These are phyloP conservation scores for Gryllus bimaculatus DNA, from an alignment of 1,140 invertebrate genomes.

Conservation along the genomic window DNA sequence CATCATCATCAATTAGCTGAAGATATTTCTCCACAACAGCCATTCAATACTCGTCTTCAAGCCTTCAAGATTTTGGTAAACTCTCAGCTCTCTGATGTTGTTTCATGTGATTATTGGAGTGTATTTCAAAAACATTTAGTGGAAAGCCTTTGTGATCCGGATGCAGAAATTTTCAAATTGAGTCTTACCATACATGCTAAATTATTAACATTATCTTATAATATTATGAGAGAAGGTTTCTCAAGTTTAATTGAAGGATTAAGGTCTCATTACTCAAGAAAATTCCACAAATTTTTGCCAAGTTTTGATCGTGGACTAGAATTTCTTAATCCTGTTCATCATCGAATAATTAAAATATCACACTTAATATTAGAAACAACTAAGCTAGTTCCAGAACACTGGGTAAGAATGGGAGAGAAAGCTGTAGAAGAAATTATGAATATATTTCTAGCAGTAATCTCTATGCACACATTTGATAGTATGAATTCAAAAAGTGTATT, in stretches of 20 bases:
- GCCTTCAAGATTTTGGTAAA: not conserved
- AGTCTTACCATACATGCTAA: not conserved
- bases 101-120: not conserved
- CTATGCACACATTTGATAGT: not conserved
- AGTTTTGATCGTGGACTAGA: not conserved
- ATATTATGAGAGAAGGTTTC: not conserved
- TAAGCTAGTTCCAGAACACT: not conserved
- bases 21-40: not conserved
- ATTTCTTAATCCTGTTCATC: not conserved
- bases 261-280: not conserved
- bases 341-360: not conserved
- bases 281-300: not conserved
- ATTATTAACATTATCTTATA: not conserved
- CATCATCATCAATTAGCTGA: not conserved
- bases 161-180: not conserved
- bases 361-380: not conserved
- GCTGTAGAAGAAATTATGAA: not conserved
- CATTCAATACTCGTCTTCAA: not conserved
- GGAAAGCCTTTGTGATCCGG: not conserved
- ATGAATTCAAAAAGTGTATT: not conserved
- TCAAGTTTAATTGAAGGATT: not conserved
- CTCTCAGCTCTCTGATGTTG: not conserved
- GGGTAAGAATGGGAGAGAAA: not conserved
- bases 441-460: not conserved
- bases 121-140: not conserved